Conservation (phyloP, 2,888 invertebrate species). For the Diaphora mendica region DNA sequence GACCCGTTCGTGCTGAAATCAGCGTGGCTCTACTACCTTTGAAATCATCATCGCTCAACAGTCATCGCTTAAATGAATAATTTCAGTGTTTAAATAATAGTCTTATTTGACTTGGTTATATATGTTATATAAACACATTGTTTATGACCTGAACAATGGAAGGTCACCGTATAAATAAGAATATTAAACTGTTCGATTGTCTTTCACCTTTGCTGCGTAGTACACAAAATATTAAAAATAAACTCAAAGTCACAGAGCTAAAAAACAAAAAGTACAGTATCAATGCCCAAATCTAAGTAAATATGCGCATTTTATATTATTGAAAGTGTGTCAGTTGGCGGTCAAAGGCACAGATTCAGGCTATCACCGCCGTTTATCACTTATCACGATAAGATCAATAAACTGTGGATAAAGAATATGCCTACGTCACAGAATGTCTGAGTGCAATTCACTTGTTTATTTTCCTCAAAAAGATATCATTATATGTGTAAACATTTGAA, state of each 20-base stretch:
- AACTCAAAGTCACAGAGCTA: conserved; percentile 6
- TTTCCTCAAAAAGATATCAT: conserved; percentile 38
- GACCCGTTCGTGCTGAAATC: too few relatives aligned
- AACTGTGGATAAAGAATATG: conserved; percentile 34
- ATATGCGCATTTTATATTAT: conserved; percentile 30
- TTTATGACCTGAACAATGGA: neutral
- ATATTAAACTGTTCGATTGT: neutral
- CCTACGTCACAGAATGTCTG: conserved; percentile 22
- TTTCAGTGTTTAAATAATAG: neutral
- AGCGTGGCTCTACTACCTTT: too few relatives aligned
- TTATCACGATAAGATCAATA: conserved; percentile 40
- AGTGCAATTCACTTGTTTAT: conserved; percentile 21
- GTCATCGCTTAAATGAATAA: neutral
- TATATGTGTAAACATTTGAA: conserved; percentile 23
- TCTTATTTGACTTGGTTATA: neutral
- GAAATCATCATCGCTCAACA: too few relatives aligned
- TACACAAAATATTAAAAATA: conserved; percentile 13
- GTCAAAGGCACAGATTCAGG: conserved; percentile 39
- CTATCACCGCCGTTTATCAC: conserved; percentile 19
- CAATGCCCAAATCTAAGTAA: conserved; percentile 16
- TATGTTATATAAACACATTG: neutral
- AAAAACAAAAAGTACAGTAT: conserved; percentile 19
- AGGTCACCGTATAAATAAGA: conserved; percentile 1
- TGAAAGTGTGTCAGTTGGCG: conserved; percentile 42
- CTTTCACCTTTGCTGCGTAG: conserved; percentile 5